Conservation (phyloP, 2,113 vertebrate genomes). For the Eidolon helvum region DNA sequence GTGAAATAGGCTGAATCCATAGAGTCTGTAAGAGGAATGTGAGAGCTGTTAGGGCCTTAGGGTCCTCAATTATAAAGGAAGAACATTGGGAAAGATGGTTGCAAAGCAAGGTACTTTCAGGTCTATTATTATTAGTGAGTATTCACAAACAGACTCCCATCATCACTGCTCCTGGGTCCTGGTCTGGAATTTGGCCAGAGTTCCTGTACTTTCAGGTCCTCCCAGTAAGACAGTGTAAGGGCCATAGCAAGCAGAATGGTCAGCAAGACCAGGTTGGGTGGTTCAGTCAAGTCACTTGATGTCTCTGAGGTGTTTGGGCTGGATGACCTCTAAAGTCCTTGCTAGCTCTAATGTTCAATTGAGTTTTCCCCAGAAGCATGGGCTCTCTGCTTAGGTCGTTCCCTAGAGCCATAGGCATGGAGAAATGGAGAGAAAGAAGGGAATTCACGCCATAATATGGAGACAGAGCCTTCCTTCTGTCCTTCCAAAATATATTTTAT, state of each 20-base stretch:
- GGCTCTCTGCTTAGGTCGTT: neutral
- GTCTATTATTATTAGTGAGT: neutral
- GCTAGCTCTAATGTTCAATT: neutral
- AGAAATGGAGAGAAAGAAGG: neutral
- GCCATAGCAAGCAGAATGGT: fast-evolving
- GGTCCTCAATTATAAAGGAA: neutral
- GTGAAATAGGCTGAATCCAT: neutral
- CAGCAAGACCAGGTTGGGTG: neutral
- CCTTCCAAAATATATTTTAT: neutral
- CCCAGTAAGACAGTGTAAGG: neutral
- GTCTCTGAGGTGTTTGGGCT: neutral
- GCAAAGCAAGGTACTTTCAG: neutral
- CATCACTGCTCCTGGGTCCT: neutral
- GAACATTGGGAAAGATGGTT: neutral
- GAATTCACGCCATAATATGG: neutral
- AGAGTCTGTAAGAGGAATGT: neutral
- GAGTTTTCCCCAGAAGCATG: neutral
- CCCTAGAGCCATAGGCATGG: no score
- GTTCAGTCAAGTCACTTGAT: neutral
- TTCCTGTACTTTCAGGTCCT: neutral
- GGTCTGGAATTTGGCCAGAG: neutral
- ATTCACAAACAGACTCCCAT: neutral
- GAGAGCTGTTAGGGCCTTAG: neutral
- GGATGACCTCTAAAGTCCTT: neutral
- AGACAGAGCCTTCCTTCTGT: neutral